Conservation (phyloP, 2,888 invertebrate species). For the Tridacna gigas region DNA sequence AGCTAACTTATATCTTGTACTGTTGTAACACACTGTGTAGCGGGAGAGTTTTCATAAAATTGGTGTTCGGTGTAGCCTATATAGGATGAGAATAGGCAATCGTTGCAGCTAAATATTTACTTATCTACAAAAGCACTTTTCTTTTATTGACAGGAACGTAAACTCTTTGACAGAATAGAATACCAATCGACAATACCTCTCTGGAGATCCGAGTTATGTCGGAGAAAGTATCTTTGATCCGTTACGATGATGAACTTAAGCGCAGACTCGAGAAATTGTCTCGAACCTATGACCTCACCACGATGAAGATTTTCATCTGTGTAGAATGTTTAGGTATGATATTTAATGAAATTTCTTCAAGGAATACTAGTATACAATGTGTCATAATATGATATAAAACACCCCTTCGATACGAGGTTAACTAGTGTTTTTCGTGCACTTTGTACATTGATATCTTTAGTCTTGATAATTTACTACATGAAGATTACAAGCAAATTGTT, state of each 20-base stretch:
- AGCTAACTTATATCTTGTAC: no score
- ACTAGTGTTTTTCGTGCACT: no score
- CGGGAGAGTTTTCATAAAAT: not conserved
- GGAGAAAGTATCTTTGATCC: slow-evolving; percentile 60
- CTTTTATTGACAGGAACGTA: no score
- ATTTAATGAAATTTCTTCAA: no score
- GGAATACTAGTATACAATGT: no score
- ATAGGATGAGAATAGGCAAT: not conserved
- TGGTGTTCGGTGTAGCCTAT: not conserved
- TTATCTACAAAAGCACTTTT: not conserved
- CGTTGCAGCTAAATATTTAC: not conserved
- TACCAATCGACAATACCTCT: no score
- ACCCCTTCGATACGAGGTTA: no score
- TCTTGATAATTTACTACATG: no score
- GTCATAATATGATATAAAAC: no score
- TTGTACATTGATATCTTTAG: no score
- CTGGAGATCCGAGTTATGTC: slow-evolving; percentile 9
- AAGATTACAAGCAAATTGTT: no score
- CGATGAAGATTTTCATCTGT: slow-evolving; percentile 80
- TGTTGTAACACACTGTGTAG: not conserved
- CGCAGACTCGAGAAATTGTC: slow-evolving; percentile 76
- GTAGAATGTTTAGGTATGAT: slow-evolving; percentile 73
- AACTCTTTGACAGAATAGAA: no score
- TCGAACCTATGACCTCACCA: slow-evolving; percentile 75
- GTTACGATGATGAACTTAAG: slow-evolving; percentile 72